Evolutionary conservation across 2,113 vertebrate genomes (phyloP).

Genomic region (Cnemophilus loriae): DNA sequence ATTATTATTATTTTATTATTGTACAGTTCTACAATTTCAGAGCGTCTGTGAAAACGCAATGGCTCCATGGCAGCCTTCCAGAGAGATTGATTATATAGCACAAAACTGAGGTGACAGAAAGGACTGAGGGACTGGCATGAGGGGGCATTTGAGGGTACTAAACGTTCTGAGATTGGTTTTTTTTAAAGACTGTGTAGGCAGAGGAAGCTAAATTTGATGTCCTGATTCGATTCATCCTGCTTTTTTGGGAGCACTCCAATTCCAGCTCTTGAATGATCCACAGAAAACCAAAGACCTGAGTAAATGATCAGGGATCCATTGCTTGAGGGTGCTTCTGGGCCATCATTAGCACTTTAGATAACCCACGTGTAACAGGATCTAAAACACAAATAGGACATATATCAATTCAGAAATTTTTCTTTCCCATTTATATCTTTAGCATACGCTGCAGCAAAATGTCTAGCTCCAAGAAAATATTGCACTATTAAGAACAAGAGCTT

Average conservation of each 20-base stretch:
- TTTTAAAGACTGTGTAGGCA: background rate
- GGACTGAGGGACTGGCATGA: background rate
- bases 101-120: background rate
- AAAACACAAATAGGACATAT: background rate
- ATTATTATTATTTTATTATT: too few relatives aligned
- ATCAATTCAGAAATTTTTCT: background rate
- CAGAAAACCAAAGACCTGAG: background rate
- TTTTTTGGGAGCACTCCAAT: background rate
- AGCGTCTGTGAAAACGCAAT: background rate
- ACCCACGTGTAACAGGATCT: rapidly evolving
- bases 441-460: background rate
- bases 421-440: background rate
- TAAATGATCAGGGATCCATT: background rate
- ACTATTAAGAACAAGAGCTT: background rate
- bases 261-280: background rate
- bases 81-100: background rate
- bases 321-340: background rate
- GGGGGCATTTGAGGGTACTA: background rate
- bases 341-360: background rate
- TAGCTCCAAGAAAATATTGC: background rate
- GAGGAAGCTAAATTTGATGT: conserved; percentile 1
- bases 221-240: background rate
- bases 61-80: background rate
- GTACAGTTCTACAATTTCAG: background rate
- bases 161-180: background rate